A percentile compares a stretch with the other conserved stretches of the same genome.
Evolutionary conservation across 2,113 vertebrate species (phyloP).

Genomic region (Tragelaphus imberbis): DNA sequence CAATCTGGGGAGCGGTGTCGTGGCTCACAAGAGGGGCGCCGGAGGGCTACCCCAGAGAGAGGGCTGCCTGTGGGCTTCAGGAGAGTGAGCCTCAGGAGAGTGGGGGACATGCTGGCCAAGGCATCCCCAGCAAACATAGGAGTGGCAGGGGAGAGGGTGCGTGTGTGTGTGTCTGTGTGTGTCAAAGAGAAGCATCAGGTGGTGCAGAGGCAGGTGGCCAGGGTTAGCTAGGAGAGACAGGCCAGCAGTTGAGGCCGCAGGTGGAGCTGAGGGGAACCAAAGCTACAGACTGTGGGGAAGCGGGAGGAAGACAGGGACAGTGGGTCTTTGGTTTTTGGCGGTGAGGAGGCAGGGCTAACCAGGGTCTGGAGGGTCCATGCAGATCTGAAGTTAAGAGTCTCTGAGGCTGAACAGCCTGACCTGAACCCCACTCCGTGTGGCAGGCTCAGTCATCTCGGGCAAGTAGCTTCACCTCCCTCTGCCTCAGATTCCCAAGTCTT

Average conservation of each 20-base stretch:
- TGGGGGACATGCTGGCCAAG: background rate
- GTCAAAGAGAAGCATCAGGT: background rate
- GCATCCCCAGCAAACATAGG: background rate
- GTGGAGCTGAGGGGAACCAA: background rate
- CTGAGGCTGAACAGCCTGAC: too few relatives aligned
- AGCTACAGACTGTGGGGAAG: background rate
- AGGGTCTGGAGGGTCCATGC: background rate
- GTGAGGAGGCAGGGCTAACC: background rate
- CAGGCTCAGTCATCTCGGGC: background rate
- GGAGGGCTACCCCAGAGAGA: background rate
- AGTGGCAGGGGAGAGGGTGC: background rate
- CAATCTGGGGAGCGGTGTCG: background rate
- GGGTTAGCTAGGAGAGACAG: background rate
- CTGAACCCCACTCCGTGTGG: too few relatives aligned
- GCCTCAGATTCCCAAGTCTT: background rate
- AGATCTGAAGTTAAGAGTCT: background rate
- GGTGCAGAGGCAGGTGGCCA: background rate
- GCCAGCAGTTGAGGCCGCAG: rapidly evolving
- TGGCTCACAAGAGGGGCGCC: background rate
- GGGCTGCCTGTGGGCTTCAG: background rate
- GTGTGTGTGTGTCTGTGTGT: too few relatives aligned
- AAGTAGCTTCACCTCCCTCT: background rate
- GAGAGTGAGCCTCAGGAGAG: too few relatives aligned
- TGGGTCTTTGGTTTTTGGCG: background rate
- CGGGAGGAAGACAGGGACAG: background rate